Evolutionary conservation across 2,888 invertebrate genomes (phyloP).

Genomic region (Caradrina kadenii): DNA sequence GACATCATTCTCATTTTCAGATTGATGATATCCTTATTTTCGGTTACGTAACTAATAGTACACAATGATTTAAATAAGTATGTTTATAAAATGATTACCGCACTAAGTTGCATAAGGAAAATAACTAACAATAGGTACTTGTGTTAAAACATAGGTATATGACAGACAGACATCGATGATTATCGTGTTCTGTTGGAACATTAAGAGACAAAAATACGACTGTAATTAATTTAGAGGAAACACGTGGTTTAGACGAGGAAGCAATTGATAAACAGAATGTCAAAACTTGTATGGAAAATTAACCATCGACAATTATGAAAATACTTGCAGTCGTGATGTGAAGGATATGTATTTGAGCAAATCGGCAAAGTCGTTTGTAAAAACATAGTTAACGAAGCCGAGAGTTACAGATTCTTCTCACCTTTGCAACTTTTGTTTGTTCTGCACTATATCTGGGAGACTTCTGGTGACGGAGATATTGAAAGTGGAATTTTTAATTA

Average conservation of each 20-base stretch:
- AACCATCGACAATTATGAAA: too few relatives aligned
- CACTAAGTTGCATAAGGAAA: slow-evolving; percentile 9
- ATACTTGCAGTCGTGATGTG: too few relatives aligned
- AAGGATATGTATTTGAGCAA: too few relatives aligned
- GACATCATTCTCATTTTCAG: neutral
- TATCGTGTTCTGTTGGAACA: neutral
- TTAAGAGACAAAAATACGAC: neutral
- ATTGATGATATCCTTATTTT: neutral
- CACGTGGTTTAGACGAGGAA: neutral
- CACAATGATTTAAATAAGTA: neutral
- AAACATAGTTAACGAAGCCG: too few relatives aligned
- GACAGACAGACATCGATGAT: neutral
- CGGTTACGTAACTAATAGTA: neutral
- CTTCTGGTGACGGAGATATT: too few relatives aligned
- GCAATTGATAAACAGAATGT: neutral
- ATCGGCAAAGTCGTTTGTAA: too few relatives aligned
- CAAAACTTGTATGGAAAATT: neutral
- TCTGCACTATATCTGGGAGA: too few relatives aligned
- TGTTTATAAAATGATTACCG: neutral
- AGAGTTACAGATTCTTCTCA: too few relatives aligned
- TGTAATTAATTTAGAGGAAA: neutral
- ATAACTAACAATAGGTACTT: neutral
- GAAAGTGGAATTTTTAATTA: too few relatives aligned
- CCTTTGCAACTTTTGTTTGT: too few relatives aligned
- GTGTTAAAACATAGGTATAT: neutral